Evolutionary conservation across 2,797 vertebrate genomes (phyloP), one percentile per base, ranked within the genome.

Genomic region (Anisognathus igniventris): DNA sequence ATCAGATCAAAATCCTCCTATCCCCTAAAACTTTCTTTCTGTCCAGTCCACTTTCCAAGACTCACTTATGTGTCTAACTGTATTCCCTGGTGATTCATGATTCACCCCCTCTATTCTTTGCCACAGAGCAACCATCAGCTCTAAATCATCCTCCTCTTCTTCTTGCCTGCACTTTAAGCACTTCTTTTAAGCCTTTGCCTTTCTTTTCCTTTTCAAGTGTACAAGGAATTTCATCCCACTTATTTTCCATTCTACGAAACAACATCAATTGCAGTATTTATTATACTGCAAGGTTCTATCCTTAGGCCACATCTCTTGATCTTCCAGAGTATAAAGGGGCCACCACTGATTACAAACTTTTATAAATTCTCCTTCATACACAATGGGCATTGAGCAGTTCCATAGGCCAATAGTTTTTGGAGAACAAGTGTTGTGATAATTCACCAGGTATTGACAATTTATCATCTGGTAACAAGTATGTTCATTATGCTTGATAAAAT

Each of bases 1-100:
- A 18, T 37, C 0, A 0, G 27, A 53, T 7, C n/a, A 27, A 61
- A 81, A n/a, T 71, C 47, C n/a, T 53, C 14, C 9, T 18, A 7
- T 61, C 39, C 27, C 12, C 47, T 81, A 31, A 51, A 53, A 62
- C 0, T 0, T 53, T 80, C 16, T 68, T 40, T 50, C 54, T 42
- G 13, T 60, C n/a, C 12, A 22, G 23, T 51, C 9, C 18, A 27
- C n/a, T 39, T 23, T 44, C 79, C 28, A 45, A 37, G 27, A 22
- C 56, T 44, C 28, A 12, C 9, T 37, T 27, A 17, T 27, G 45
- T 81, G 18, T 45, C 19, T 23, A 28, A 23, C 39, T 7, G 0
- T 37, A 23, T 45, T 53, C n/a, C 47, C 23, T 22, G 3, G 9
- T 19, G 28, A 60, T 45, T 44, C 39, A n/a, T n/a, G 21, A 10